Base-by-base conservation (phyloP, 2,888 invertebrate species). In the Spialia ferax region DNA sequence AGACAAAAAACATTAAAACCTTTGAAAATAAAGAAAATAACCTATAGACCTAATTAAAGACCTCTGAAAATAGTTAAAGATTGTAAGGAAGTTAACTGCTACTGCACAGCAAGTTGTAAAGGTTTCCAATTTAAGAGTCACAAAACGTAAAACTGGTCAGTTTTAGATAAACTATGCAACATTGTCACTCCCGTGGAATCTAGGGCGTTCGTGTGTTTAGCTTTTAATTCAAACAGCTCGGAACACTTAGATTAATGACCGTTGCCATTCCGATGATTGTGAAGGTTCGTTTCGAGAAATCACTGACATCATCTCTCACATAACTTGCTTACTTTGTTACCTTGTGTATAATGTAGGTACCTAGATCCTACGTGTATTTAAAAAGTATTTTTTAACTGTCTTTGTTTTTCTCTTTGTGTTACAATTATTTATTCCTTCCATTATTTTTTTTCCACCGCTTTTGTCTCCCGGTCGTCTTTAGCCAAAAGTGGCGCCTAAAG, bases 201-300 rank as follows among this genome's bases (percentile, higher is more conserved):
- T 65, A 52, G 65, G 65, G 52, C 65, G 38, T 26, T 66, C 59
- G 64, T 57, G 60, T 66, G 65, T 64, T 50, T 59, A 26, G 20
- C 42, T n/a, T n/a, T n/a, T n/a, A n/a, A 59, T 52, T 29, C 60
- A 22, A 65, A 65, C 18, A n/a, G 54, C 6, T 38, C 56, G 59
- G 26, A 52, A 32, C 59, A 59, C n/a, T 60, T 23, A 42, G 52
- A 60, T 66, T 66, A 66, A 66, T 66, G 42, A 54, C 38, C 29
- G 20, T 29, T 45, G 60, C 29, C 22, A 60, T 54, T 52, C 42
- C 50, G 10, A 54, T 42, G 29, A 60, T 38, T 26, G 35, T 42
- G 50, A 59, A 26, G 15, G 52, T 60, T 29, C n/a, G 10, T 42
- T 48, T 38, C 8, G 29, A 54, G 66, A 66, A 66, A 66, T 66